A percentile compares a stretch with the other conserved stretches of the same genome.
These are phyloP conservation scores for Drosophila willistoni DNA, from an alignment of 1,140 invertebrate species.

Conservation along the genomic window DNA sequence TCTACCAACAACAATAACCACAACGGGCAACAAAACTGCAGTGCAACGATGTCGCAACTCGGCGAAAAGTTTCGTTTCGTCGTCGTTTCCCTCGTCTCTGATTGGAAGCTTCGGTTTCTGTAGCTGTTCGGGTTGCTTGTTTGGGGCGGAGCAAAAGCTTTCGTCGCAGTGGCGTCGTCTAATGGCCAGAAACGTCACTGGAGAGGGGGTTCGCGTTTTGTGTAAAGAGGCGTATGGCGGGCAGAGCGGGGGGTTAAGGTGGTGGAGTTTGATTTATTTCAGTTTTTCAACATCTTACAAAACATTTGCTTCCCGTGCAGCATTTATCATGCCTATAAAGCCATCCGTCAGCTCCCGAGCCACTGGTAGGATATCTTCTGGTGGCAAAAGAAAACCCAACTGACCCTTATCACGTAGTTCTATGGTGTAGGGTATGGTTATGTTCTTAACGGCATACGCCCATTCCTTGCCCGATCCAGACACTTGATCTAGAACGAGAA, in stretches of 20 bases:
- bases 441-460: constrained; percentile 87
- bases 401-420: constrained; percentile 88
- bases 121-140: constrained; percentile 43
- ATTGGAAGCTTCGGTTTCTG: constrained; percentile 72
- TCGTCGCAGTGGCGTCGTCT: constrained; percentile 58
- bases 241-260: not conserved
- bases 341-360: constrained; percentile 88
- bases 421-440: constrained; percentile 88
- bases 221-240: constrained; percentile 7
- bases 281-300: constrained; percentile 32
- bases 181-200: not conserved
- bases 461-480: constrained; percentile 88
- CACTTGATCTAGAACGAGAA: constrained; percentile 80
- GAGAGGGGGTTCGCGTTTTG: constrained; percentile 13
- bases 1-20: not conserved
- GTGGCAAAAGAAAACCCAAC: constrained; percentile 90
- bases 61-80: constrained; percentile 39
- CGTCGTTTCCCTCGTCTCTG: constrained; percentile 54
- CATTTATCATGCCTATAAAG: constrained; percentile 85
- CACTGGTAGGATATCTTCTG: constrained; percentile 89
- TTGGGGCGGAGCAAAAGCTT: constrained; percentile 77
- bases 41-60: constrained; percentile 31
- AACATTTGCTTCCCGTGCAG: constrained; percentile 82
- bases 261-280: not conserved
- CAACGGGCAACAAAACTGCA: not conserved